A percentile compares a stretch with the other conserved stretches of the same genome.
Evolutionary conservation across 2,797 vertebrate genomes (phyloP).

Genomic region (Tarsius wallacei): DNA sequence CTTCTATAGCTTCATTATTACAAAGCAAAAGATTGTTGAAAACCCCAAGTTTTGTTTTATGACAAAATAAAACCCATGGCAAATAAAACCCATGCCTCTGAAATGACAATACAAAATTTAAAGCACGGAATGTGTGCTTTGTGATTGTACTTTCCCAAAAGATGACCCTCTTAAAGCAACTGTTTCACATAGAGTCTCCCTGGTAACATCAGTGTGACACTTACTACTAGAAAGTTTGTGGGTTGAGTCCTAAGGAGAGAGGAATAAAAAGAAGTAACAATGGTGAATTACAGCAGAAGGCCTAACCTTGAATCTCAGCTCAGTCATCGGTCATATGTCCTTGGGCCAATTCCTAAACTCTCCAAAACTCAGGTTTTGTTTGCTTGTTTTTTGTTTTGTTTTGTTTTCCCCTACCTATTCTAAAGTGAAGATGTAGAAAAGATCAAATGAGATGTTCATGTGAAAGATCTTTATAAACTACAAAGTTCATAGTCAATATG

Average conservation of each 20-base stretch:
- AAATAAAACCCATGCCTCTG: background rate
- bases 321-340: background rate
- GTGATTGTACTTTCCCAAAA: background rate
- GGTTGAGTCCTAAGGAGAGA: background rate
- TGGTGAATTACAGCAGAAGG: background rate
- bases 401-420: background rate
- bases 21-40: background rate
- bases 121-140: background rate
- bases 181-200: background rate
- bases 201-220: background rate
- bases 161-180: fast-evolving
- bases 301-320: background rate
- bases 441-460: background rate
- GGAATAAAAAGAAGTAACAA: background rate
- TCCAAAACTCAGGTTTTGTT: background rate
- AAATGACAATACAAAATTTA: background rate
- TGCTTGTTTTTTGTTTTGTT: background rate
- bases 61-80: background rate
- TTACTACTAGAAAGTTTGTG: background rate
- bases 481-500: background rate
- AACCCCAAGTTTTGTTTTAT: background rate
- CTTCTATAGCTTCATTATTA: background rate
- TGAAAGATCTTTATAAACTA: background rate
- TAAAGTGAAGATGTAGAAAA: background rate
- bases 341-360: background rate